A percentile compares a stretch with the other conserved stretches of the same genome.
Conservation (phyloP, 2,888 invertebrate genomes). For the Rhabditophanes sp. region DNA sequence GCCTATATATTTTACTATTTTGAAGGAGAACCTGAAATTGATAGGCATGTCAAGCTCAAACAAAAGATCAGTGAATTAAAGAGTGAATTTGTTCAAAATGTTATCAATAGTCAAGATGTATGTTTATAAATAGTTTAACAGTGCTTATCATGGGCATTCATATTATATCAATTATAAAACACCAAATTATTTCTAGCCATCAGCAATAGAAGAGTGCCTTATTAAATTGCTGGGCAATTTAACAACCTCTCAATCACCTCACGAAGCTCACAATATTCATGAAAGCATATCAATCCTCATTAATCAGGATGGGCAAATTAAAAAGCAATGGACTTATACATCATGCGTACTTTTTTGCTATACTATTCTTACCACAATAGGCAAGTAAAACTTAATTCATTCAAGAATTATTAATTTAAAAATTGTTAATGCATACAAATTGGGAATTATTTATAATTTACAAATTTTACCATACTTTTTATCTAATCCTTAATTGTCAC, state of each 20-base stretch:
- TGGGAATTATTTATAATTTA: no score
- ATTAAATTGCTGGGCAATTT: conserved; percentile 26
- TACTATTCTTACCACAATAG: conserved; percentile 40
- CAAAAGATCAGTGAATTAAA: conserved; percentile 13
- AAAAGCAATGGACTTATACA: conserved; percentile 34
- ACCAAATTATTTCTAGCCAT: conserved; percentile 12
- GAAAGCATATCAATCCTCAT: conserved; percentile 1
- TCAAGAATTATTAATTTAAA: no score
- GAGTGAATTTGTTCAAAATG: conserved; percentile 16
- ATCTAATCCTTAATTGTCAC: no score
- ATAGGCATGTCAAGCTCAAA: conserved; percentile 22
- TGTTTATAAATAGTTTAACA: conserved; percentile 6
- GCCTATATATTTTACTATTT: conserved; percentile 29
- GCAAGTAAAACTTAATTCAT: no score
- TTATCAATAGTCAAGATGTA: conserved; percentile 19
- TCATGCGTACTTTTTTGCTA: conserved; percentile 36
- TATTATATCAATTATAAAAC: conserved; percentile 1
- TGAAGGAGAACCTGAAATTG: conserved; percentile 29
- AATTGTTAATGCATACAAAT: no score
- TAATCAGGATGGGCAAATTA: conserved; percentile 17
- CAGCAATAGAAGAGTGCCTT: conserved; percentile 21
- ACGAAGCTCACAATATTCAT: not conserved
- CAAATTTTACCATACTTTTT: no score
- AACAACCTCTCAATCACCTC: conserved; percentile 15
- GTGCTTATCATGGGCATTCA: no score